Evolutionary conservation across 2,113 vertebrate genomes (phyloP), one percentile per base, ranked within the genome.

Genomic region (Corythoichthys intestinalis): DNA sequence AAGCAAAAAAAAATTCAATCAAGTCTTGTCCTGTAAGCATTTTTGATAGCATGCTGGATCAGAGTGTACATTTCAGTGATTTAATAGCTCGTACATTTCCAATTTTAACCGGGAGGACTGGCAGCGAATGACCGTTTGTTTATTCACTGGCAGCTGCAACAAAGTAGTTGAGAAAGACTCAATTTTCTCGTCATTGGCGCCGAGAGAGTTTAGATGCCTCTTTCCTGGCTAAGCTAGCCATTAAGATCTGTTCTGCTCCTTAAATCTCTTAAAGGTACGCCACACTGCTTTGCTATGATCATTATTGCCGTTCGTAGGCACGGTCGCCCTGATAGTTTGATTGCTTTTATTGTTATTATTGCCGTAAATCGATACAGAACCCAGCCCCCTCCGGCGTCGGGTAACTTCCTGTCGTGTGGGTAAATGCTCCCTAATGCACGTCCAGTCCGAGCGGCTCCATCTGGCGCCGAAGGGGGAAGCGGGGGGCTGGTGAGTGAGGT

Each of bases 321-420:
- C 3, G 1, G 50, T 53, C 17, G 17, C 50, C n/a, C 50, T 20
- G 50, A 53, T 20, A 53, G 50, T 53, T 12, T 20, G n/a, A 44
- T 44, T n/a, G 39, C 8, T 62, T n/a, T 20, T 62, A 39, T 60
- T 41, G 41, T 44, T 20, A 44, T 44, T 62, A 41, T 20, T 46
- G 1, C 57, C 34, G 35, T 56, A 56, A 56, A 56, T 56, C 53
- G 53, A 56, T 56, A 56, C 4, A 12, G 53, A 34, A 12, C 53
- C 47, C 54, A 67, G n/a, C n/a, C 50, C 57, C 56, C 48, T 62
- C 15, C 65, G 56, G 67, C 53, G 34, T 15, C 58, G 48, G 34
- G 69, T 49, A 58, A 78, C 56, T 80, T 77, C 71, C 79, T 72
- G 76, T 79, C 76, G 44, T 61, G 70, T 52, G 54, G 71, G 67